Evolutionary conservation across 1,140 invertebrate species (phyloP).

Genomic region (Ooceraea biroi): DNA sequence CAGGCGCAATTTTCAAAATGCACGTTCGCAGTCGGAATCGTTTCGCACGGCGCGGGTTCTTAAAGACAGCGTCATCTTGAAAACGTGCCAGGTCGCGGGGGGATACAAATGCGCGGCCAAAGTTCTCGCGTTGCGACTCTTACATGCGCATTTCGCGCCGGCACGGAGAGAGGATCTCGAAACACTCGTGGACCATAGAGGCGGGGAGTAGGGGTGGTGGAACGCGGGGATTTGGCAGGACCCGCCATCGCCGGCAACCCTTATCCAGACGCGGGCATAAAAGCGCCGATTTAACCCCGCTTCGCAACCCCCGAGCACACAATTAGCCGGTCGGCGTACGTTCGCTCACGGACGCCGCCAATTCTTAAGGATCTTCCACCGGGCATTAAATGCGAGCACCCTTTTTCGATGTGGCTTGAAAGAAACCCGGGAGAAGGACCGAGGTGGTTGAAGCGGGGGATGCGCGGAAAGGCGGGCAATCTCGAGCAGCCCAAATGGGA

Average conservation of each 20-base stretch:
- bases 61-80: constrained; percentile 26
- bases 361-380: constrained; percentile 81
- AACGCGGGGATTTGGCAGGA: constrained; percentile 68
- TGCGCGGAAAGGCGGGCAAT: constrained; percentile 51
- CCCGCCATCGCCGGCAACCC: constrained; percentile 41
- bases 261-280: constrained; percentile 58
- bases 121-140: constrained; percentile 49
- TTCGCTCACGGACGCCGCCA: constrained; percentile 69
- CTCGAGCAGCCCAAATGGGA: constrained; percentile 80
- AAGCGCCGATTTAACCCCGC: constrained; percentile 47
- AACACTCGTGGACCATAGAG: constrained; percentile 31
- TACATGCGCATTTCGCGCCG: constrained; percentile 22
- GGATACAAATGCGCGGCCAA: constrained; percentile 55
- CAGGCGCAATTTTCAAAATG: constrained; percentile 12
- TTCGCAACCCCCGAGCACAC: constrained; percentile 59
- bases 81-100: constrained; percentile 19
- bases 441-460: neutral
- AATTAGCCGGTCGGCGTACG: constrained; percentile 65
- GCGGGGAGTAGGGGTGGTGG: too few relatives aligned
- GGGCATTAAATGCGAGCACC: constrained; percentile 77
- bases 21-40: constrained; percentile 13
- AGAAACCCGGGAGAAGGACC: constrained; percentile 23
- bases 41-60: neutral
- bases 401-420: constrained; percentile 53
- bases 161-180: constrained; percentile 43